Percentiles rank a stretch among this genome's conserved stretches.
Conservation (phyloP, 2,888 invertebrate genomes). For the Falcaria lacertinaria region DNA sequence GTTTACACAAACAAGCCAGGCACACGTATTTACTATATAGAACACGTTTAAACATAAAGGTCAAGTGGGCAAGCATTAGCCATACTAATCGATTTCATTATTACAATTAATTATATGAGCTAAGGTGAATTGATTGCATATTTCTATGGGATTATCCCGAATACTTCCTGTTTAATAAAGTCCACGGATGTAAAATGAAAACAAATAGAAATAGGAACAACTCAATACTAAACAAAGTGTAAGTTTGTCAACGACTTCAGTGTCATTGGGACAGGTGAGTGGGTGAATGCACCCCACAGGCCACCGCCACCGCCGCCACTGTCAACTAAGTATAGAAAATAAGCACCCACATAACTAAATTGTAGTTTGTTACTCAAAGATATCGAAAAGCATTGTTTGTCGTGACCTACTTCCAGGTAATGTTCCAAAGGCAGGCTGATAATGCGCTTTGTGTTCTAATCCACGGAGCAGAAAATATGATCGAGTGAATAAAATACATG, state of each 20-base stretch:
- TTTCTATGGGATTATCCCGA: too few relatives aligned
- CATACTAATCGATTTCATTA: background rate
- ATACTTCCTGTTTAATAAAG: too few relatives aligned
- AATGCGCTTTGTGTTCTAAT: conserved; percentile 42
- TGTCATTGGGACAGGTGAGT: conserved; percentile 45
- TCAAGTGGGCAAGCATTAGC: background rate
- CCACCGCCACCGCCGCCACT: too few relatives aligned
- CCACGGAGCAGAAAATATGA: conserved; percentile 44
- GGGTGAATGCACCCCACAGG: conserved; percentile 8
- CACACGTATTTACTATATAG: conserved; percentile 1
- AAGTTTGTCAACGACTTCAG: conserved; percentile 37
- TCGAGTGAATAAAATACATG: conserved; percentile 22
- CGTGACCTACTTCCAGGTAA: conserved; percentile 29
- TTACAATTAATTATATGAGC: conserved; percentile 4
- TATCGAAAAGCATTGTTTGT: conserved; percentile 23
- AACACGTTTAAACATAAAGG: background rate
- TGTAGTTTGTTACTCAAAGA: background rate
- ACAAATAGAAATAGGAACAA: too few relatives aligned
- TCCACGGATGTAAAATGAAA: too few relatives aligned
- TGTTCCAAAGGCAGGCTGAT: conserved; percentile 25
- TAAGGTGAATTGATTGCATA: too few relatives aligned
- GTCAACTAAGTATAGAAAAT: background rate
- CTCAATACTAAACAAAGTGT: too few relatives aligned
- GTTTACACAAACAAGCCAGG: conserved; percentile 10
- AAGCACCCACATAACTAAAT: background rate